Conservation (phyloP, 2,797 vertebrate genomes). For the Lepus oiostolus region DNA sequence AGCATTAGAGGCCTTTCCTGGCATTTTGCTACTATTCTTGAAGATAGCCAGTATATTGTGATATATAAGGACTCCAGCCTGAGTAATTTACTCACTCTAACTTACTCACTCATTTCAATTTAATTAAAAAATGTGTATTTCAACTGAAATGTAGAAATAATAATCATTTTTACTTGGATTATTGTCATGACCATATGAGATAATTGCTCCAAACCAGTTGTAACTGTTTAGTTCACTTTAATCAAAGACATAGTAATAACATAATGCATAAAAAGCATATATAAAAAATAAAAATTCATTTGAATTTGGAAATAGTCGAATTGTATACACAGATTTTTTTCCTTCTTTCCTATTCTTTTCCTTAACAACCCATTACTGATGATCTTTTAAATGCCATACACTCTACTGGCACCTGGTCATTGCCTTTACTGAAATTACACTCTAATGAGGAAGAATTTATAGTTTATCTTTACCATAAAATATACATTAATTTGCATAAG, state of each 20-base stretch:
- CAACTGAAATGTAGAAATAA: conserved; percentile 31
- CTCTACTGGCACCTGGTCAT: neutral
- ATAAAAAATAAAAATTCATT: conserved; percentile 7
- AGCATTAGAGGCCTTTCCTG: neutral
- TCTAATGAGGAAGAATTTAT: neutral
- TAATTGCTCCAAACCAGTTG: conserved; percentile 11
- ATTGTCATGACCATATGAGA: conserved; percentile 10
- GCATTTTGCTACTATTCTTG: conserved; percentile 50
- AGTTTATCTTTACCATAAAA: conserved; percentile 41
- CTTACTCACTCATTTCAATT: neutral
- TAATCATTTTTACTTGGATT: conserved; percentile 27
- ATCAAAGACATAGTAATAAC: neutral
- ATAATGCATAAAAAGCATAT: neutral
- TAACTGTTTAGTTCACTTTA: neutral
- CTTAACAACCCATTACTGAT: neutral
- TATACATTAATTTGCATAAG: neutral
- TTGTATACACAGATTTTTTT: neutral
- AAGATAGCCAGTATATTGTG: neutral
- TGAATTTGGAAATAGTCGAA: neutral
- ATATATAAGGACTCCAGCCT: neutral
- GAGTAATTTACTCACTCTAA: conserved; percentile 47
- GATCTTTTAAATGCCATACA: neutral
- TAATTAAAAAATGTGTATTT: too few relatives aligned
- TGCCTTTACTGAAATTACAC: conserved; percentile 30
- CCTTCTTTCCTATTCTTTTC: neutral